Conservation (phyloP, 2,888 invertebrate species). For the Pristionchus arcanus region DNA sequence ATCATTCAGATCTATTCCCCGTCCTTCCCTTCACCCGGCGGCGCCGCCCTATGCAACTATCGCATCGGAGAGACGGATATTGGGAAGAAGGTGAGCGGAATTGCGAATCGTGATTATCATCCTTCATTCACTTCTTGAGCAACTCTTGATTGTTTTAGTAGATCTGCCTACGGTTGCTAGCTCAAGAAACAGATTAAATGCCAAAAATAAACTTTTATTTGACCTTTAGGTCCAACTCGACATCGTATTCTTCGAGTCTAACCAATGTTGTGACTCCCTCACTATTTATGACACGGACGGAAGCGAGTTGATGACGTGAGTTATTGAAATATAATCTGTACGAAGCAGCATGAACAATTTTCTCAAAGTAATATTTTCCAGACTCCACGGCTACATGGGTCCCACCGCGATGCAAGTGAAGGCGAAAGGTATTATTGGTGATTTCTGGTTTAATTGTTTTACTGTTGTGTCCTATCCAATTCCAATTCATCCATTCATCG, state of each 20-base stretch:
- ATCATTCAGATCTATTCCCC: not conserved
- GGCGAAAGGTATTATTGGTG: not conserved
- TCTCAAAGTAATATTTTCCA: not conserved
- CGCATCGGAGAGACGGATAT: not conserved
- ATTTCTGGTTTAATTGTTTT: too few relatives aligned
- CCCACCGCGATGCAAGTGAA: not conserved
- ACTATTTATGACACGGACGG: not conserved
- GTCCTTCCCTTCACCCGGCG: not conserved
- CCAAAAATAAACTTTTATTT: too few relatives aligned
- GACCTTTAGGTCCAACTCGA: not conserved
- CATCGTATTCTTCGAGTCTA: not conserved
- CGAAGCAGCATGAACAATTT: not conserved
- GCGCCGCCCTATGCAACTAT: not conserved
- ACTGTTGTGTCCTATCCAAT: too few relatives aligned
- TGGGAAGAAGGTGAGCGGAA: not conserved
- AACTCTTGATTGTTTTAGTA: too few relatives aligned
- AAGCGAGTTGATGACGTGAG: not conserved
- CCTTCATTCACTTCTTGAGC: too few relatives aligned
- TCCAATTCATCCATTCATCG: too few relatives aligned
- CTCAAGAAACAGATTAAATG: too few relatives aligned
- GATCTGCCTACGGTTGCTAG: too few relatives aligned
- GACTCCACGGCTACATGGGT: slow-evolving; percentile 24
- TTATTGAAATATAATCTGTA: not conserved
- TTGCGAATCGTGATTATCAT: too few relatives aligned
- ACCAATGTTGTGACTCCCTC: not conserved